Percentiles rank a stretch among this genome's conserved stretches.
Evolutionary conservation across 2,888 invertebrate species (phyloP).

Genomic region (Rhagonycha fulva): DNA sequence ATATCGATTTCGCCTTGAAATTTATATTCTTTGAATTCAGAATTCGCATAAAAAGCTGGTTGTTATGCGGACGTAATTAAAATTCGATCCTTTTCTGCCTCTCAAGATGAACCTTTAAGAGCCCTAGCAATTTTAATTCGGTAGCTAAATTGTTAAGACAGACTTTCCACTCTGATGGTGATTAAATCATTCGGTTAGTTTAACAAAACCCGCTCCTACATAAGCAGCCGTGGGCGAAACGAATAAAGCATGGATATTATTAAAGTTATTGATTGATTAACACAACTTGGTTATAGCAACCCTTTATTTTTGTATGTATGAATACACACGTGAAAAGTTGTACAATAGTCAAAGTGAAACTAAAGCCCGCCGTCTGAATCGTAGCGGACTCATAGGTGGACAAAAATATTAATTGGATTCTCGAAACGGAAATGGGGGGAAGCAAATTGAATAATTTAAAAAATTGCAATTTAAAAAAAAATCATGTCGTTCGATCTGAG

Average conservation of each 20-base stretch:
- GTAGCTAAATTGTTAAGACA: constrained; percentile 56
- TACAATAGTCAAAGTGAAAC: background rate
- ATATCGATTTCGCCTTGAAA: constrained; percentile 1
- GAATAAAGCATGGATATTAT: constrained; percentile 44
- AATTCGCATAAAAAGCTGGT: background rate
- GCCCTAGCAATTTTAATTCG: constrained; percentile 49
- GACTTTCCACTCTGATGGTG: constrained; percentile 55
- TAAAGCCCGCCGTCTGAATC: background rate
- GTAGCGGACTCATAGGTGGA: background rate
- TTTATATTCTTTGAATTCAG: background rate
- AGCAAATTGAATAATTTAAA: background rate
- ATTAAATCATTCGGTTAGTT: constrained; percentile 58
- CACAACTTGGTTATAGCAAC: constrained; percentile 40
- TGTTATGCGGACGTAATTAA: constrained; percentile 16
- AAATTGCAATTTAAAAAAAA: background rate
- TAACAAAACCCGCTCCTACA: constrained; percentile 50
- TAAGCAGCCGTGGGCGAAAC: constrained; percentile 47
- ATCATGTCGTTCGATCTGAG: background rate
- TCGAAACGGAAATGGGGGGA: background rate
- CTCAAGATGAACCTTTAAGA: constrained; percentile 13
- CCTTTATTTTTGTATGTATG: constrained; percentile 19
- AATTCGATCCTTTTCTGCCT: constrained; percentile 18
- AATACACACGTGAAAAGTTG: constrained; percentile 10
- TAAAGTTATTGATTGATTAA: constrained; percentile 57
- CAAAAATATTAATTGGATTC: background rate